Conservation (phyloP, 2,113 vertebrate species). For the Terrapene triunguis region DNA sequence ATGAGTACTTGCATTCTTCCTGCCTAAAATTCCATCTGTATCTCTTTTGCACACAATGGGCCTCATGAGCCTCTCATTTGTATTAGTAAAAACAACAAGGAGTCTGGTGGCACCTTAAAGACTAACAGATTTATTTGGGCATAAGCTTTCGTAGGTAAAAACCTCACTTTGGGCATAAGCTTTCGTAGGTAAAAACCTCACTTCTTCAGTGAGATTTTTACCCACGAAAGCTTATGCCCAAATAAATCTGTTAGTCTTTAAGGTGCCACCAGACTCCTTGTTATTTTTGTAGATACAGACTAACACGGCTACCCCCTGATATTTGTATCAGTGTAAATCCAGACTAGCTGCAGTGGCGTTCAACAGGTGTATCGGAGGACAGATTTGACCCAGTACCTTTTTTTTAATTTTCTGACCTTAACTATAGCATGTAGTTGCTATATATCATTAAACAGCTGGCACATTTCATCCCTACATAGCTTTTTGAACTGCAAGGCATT, state of each 20-base stretch:
- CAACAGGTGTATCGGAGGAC: not conserved
- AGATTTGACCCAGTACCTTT: accelerated
- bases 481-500: not conserved
- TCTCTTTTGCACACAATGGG: not conserved
- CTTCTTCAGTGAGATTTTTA: too few species aligned
- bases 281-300: too few species aligned
- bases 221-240: too few species aligned
- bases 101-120: too few species aligned
- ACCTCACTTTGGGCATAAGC: too few species aligned
- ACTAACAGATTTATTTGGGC: too few species aligned
- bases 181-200: too few species aligned
- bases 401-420: not conserved
- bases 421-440: not conserved
- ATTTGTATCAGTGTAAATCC: not conserved
- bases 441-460: not conserved
- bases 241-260: too few species aligned
- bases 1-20: not conserved
- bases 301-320: too few species aligned
- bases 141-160: too few species aligned
- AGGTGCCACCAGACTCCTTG: too few species aligned
- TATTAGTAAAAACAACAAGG: not conserved
- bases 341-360: not conserved
- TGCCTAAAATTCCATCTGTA: not conserved
- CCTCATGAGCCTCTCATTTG: not conserved
- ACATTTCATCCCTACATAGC: not conserved